Evolutionary conservation across 2,888 invertebrate species (phyloP).

Genomic region (Axea sp.): DNA sequence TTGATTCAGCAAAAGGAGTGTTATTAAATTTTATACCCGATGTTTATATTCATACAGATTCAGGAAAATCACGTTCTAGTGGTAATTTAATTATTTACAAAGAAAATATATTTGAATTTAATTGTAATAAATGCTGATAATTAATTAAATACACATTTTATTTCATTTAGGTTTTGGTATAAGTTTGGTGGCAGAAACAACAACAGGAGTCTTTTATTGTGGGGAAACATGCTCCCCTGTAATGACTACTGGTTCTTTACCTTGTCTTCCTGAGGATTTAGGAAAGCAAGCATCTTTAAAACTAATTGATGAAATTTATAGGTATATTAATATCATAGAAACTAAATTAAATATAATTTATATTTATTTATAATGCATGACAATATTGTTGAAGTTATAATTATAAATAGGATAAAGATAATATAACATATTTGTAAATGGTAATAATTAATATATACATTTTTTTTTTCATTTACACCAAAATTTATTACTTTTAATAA

Average conservation of each 20-base stretch:
- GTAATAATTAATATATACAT: not conserved
- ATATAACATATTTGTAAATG: too few relatives aligned
- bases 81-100: slow-evolving; percentile 88
- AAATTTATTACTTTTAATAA: too few relatives aligned
- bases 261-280: slow-evolving; percentile 93
- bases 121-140: too few relatives aligned
- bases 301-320: slow-evolving; percentile 93
- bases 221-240: slow-evolving; percentile 78
- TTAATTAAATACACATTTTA: too few relatives aligned
- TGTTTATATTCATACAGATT: slow-evolving; percentile 96
- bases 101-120: too few relatives aligned
- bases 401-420: too few relatives aligned
- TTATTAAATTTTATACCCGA: slow-evolving; percentile 95
- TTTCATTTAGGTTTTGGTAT: slow-evolving; percentile 87
- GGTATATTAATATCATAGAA: too few relatives aligned
- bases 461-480: too few relatives aligned
- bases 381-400: too few relatives aligned
- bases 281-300: slow-evolving; percentile 90
- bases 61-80: slow-evolving; percentile 90
- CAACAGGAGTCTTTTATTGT: slow-evolving; percentile 86
- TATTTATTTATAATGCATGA: too few relatives aligned
- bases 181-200: slow-evolving; percentile 94
- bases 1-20: slow-evolving; percentile 94
- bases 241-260: slow-evolving; percentile 78
- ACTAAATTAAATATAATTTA: too few relatives aligned